phyloP scores from a whole-genome alignment of 2,888 invertebrate species.

The Leptothorax acervorum region DNA sequence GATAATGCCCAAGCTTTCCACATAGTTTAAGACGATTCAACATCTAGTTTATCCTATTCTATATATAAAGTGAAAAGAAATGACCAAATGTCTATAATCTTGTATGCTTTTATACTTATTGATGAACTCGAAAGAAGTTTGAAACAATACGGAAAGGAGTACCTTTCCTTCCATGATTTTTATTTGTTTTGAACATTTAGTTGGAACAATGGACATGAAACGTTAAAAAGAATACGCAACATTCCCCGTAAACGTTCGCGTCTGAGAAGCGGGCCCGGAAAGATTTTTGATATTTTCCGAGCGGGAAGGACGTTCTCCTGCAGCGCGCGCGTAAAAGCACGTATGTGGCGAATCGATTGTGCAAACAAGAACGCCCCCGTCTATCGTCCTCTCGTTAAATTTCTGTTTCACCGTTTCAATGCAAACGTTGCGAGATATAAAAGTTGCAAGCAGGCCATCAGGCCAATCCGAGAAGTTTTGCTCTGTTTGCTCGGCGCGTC shows the following conservation, averaged over 20 bases:
- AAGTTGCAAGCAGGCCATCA: conserved; percentile 68
- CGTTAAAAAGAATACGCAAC: background rate
- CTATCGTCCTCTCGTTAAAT: conserved; percentile 73
- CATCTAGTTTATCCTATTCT: background rate
- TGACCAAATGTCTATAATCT: background rate
- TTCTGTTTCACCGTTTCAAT: conserved; percentile 72
- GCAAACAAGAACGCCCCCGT: conserved; percentile 75
- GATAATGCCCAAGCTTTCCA: background rate
- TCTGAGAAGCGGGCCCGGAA: conserved; percentile 37
- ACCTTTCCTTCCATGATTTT: background rate
- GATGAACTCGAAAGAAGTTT: background rate
- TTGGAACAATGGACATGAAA: background rate
- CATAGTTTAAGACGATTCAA: background rate
- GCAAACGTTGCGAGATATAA: conserved; percentile 64
- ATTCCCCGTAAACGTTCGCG: conserved; percentile 15
- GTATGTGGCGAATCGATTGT: conserved; percentile 78
- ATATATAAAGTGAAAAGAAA: background rate
- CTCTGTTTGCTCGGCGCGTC: conserved; percentile 39
- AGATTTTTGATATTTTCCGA: conserved; percentile 65
- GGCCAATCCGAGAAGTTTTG: conserved; percentile 58
- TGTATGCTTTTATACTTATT: background rate
- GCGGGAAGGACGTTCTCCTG: conserved; percentile 59
- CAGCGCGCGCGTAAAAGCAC: conserved; percentile 71
- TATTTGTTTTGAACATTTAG: background rate
- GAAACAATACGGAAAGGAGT: background rate